Evolutionary conservation across 2,888 invertebrate species (phyloP), one percentile per base, ranked within the genome.

Genomic region (Agrotis ipsilon): DNA sequence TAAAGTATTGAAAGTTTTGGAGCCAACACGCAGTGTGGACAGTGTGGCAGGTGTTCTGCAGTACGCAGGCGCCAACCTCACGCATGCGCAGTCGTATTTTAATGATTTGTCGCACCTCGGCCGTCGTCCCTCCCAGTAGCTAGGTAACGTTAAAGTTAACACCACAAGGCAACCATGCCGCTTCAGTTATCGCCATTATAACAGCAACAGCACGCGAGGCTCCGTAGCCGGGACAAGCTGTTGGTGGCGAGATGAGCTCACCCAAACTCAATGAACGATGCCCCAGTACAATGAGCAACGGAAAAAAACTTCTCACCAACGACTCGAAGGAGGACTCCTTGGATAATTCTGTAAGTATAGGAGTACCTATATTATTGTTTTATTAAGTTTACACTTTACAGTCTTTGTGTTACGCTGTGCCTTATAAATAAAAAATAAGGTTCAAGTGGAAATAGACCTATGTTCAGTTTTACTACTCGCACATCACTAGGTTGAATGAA

Each of bases 291-390:
- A 87, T 94, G 88, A 94, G 94, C 87, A 94, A 93, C 72, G 91
- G 93, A 59, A 94, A 93, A 74, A 95, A 94, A 86, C 89, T 90
- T 27, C 88, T 94, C 11, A 92, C 82, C 86, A 89, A 88, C 70
- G 96, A 96, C 43, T 90, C 90, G 2, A 95, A 95, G 76, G 95
- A 95, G 73, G 95, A 96, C 63, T 96, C 95, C 2, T 85, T 95
- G 32, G 96, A 96, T 58, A 96, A 94, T 81, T 95, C 95, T 58
- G 96, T 96, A 84, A 94, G 94, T 94, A 82, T 18, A 39, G 9
- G 39, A 39, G 39, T 39, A 39, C 39, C 11, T 39, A 11, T 39
- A 39, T 72, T n/a, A n/a, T 24, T 45, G 13, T 48, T 19, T 45
- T 49, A 24, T 24, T 55, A 19, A 18, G 39, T 39, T 39, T 39